A percentile compares a stretch with the other conserved stretches of the same genome.
phyloP scores from a whole-genome alignment of 2,113 vertebrate species.

The Patagioenas fasciata region DNA sequence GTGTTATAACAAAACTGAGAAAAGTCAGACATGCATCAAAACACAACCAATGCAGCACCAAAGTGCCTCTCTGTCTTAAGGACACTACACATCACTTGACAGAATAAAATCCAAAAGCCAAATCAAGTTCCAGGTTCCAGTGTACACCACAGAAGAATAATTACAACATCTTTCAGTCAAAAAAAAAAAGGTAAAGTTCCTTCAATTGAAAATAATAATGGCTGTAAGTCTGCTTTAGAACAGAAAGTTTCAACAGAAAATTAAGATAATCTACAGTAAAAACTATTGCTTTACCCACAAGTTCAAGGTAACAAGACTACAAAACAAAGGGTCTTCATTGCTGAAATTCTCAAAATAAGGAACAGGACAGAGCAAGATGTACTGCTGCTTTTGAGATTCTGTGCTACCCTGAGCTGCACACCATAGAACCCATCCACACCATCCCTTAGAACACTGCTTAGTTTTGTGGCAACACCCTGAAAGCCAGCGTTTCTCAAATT shows the following conservation, averaged over 20 bases:
- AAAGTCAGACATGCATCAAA: background rate
- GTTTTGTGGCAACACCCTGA: background rate
- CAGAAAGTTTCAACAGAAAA: background rate
- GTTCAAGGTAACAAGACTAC: background rate
- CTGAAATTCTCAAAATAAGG: background rate
- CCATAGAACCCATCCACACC: fast-evolving
- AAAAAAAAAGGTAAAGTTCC: background rate
- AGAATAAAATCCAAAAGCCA: background rate
- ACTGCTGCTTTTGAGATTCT: background rate
- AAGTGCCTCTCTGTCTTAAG: background rate
- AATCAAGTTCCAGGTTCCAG: background rate
- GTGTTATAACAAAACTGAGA: background rate
- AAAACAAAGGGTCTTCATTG: background rate
- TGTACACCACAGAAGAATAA: background rate
- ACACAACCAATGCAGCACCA: background rate
- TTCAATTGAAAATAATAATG: background rate
- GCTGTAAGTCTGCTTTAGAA: background rate
- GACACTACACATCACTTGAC: background rate
- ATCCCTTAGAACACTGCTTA: background rate
- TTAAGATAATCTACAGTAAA: background rate
- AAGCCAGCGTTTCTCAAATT: background rate
- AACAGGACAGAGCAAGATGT: background rate
- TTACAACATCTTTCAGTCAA: background rate
- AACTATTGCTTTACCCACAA: background rate
- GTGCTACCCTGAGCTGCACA: background rate